Evolutionary conservation across 2,888 invertebrate species (phyloP), one percentile per base, ranked within the genome.

Genomic region (Dorcus parallelipipedus): DNA sequence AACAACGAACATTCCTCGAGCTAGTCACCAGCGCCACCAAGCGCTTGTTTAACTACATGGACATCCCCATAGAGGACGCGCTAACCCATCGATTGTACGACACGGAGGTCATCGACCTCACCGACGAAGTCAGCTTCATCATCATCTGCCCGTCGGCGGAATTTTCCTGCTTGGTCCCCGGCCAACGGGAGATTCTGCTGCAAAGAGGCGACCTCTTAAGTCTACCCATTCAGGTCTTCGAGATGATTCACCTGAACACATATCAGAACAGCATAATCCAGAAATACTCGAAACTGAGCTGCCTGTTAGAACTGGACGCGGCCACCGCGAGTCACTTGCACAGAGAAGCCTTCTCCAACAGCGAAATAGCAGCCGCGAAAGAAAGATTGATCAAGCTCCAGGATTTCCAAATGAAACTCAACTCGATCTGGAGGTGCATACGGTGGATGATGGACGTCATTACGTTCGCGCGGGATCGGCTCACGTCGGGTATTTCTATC

Each of bases 401-500:
- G 72, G 91, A 93, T 53, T 84, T 96, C 43, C 96, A 97, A 73
- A 82, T 86, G 38, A 91, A 88, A 70, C 81, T 97, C 48, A 97
- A 97, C 71, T 79, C 85, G 0, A 88, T 94, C 3, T 98, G 98
- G 98, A 94, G 95, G 73, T 89, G 90, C 17, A 90, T 94, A 45
- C 86, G 99, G 14, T 99, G 98, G 98, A 84, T 98, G 17, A 93
- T 96, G 86, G 96, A 97, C 73, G 89, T 97, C 5, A 94, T 98
- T 54, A 89, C 93, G 0, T 94, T 94, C 74, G 96, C 97, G 0
- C 84, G 98, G 60, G 97, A 97, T 72, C 86, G 90, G 42, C 80
- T 81, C 17, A 69, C 71, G 9, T 69, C 65, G 26, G 76, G 76
- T 68, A 78, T 64, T 67, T 77, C 64, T 66, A 78, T 64, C 74